phyloP scores from a whole-genome alignment of 2,113 vertebrate species.

The Pao palembangensis region DNA sequence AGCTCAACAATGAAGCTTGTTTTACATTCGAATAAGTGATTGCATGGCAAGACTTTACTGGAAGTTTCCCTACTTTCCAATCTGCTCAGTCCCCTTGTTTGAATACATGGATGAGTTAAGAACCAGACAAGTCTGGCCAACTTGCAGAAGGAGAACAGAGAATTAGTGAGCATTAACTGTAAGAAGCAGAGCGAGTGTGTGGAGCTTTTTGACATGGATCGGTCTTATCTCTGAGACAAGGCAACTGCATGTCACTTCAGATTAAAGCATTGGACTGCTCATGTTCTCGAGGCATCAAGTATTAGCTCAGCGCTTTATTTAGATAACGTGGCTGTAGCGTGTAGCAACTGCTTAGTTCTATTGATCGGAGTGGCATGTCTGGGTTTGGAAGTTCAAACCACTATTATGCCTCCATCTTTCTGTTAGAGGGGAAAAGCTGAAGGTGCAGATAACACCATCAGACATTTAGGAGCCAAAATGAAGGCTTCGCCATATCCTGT shows the following conservation, averaged over 20 bases:
- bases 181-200: conserved; percentile 32
- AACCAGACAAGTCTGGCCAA: too few relatives aligned
- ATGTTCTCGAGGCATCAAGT: conserved; percentile 37
- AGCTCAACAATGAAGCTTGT: too few relatives aligned
- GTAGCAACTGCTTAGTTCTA: too few relatives aligned
- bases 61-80: neutral
- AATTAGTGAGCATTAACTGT: conserved; percentile 49
- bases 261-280: conserved; percentile 37
- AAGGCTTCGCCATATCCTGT: neutral
- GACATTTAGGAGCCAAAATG: neutral
- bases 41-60: neutral
- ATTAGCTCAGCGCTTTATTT: conserved; percentile 46
- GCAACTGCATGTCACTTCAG: conserved; percentile 54
- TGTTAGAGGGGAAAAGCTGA: neutral
- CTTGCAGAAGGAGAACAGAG: conserved; percentile 19
- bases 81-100: conserved; percentile 3
- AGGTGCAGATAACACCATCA: conserved; percentile 1
- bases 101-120: neutral
- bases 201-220: conserved; percentile 40
- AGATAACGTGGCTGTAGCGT: conserved; percentile 4
- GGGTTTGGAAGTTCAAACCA: too few relatives aligned
- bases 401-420: too few relatives aligned
- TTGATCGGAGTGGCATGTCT: too few relatives aligned
- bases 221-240: conserved; percentile 42
- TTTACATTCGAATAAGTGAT: neutral